Evolutionary conservation across 2,113 vertebrate genomes (phyloP).

Genomic region (Myotis davidii): DNA sequence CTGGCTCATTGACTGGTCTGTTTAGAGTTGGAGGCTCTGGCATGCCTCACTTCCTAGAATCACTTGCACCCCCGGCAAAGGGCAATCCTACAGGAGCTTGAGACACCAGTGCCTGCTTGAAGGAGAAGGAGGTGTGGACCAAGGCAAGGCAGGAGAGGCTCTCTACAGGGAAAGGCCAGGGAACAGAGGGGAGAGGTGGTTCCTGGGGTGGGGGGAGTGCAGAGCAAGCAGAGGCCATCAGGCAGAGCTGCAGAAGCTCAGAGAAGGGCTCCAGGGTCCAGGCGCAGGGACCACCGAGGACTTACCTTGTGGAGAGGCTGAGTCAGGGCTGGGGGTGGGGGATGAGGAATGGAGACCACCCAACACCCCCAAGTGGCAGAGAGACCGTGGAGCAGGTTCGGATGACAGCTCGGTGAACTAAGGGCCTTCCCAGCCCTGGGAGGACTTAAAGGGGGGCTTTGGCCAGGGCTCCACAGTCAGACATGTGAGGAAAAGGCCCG

Average conservation of each 20-base stretch:
- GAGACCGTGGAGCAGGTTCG: neutral
- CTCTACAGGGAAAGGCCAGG: neutral
- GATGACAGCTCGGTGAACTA: neutral
- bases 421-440: neutral
- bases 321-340: neutral
- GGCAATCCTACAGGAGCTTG: neutral
- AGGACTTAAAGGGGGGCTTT: slow-evolving; percentile 9
- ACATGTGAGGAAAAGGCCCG: neutral
- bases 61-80: neutral
- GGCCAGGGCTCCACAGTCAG: neutral
- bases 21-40: neutral
- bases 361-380: neutral
- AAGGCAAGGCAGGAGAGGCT: neutral
- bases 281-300: neutral
- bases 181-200: neutral
- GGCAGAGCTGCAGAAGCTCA: neutral
- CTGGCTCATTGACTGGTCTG: neutral
- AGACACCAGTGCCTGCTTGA: neutral
- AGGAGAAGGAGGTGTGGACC: neutral
- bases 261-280: neutral
- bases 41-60: neutral
- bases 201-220: too few relatives aligned
- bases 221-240: neutral
- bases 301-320: neutral
- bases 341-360: neutral